Percentiles rank a stretch among this genome's conserved stretches.
Conservation (phyloP, 2,113 vertebrate genomes). For the Eulemur macaco region DNA sequence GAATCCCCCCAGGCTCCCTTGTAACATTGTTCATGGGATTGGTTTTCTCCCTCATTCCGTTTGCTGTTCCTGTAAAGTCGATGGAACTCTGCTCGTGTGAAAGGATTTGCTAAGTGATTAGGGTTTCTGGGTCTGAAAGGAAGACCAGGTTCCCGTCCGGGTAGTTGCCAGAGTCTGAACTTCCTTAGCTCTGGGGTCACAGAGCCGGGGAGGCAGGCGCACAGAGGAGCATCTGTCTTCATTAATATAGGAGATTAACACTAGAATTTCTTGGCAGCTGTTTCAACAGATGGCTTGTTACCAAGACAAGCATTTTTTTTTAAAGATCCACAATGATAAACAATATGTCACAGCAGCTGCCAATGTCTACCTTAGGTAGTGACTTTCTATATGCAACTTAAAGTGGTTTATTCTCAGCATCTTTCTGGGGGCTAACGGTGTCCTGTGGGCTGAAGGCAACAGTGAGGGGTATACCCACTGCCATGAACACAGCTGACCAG, state of each 20-base stretch:
- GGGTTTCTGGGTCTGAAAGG: background rate
- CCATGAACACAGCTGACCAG: background rate
- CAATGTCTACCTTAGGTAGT: background rate
- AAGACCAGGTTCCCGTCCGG: fast-evolving
- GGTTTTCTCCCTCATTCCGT: background rate
- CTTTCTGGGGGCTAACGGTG: fast-evolving
- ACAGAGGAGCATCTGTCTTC: background rate
- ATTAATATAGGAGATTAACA: conserved; percentile 65
- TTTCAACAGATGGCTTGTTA: conserved; percentile 19
- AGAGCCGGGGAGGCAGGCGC: background rate
- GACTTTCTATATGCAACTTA: background rate
- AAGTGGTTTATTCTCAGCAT: background rate
- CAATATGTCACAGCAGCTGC: conserved; percentile 79
- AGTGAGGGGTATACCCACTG: background rate
- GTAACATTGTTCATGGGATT: fast-evolving
- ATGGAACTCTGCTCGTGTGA: background rate
- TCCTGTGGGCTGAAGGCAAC: too few relatives aligned
- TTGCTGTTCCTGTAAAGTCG: too few relatives aligned
- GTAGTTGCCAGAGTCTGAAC: too few relatives aligned
- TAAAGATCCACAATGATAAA: conserved; percentile 45
- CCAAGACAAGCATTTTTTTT: background rate
- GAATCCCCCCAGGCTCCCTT: background rate
- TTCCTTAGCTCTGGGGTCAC: fast-evolving
- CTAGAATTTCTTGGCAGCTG: conserved; percentile 72
- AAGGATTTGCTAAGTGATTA: background rate